phyloP scores from a whole-genome alignment of 2,113 vertebrate genomes.

The cattle (Bos taurus) region DNA sequence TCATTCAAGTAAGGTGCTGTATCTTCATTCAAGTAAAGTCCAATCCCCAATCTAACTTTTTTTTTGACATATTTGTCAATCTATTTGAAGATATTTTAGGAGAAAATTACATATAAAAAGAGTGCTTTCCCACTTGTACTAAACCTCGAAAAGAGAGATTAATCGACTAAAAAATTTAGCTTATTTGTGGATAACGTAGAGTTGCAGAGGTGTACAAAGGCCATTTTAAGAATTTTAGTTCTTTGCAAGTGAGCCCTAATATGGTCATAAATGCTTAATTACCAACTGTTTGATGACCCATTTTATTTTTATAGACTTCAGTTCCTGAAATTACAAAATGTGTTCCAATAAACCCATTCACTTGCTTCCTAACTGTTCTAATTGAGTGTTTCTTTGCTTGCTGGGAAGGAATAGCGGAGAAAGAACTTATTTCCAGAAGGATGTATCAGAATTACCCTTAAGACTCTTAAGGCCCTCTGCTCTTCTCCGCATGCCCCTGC shows the following conservation, averaged over 20 bases:
- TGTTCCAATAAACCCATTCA: not conserved
- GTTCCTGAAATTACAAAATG: not conserved
- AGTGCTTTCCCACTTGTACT: not conserved
- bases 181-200: not conserved
- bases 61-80: not conserved
- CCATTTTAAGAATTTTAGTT: not conserved
- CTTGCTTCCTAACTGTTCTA: not conserved
- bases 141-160: not conserved
- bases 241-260: not conserved
- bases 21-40: not conserved
- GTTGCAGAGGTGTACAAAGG: not conserved
- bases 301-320: not conserved
- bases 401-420: not conserved
- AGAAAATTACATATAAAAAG: not conserved
- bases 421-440: not conserved
- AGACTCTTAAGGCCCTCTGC: not conserved
- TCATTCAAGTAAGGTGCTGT: not conserved
- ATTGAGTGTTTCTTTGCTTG: slow-evolving; percentile 8
- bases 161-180: not conserved
- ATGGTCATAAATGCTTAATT: not conserved
- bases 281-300: not conserved
- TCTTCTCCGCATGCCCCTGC: not conserved
- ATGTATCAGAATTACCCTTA: not conserved
- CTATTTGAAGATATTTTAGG: slow-evolving; percentile 7
- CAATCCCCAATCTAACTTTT: not conserved